Conservation (phyloP, 2,797 vertebrate genomes). For the Scolopax bukidnonensis region DNA sequence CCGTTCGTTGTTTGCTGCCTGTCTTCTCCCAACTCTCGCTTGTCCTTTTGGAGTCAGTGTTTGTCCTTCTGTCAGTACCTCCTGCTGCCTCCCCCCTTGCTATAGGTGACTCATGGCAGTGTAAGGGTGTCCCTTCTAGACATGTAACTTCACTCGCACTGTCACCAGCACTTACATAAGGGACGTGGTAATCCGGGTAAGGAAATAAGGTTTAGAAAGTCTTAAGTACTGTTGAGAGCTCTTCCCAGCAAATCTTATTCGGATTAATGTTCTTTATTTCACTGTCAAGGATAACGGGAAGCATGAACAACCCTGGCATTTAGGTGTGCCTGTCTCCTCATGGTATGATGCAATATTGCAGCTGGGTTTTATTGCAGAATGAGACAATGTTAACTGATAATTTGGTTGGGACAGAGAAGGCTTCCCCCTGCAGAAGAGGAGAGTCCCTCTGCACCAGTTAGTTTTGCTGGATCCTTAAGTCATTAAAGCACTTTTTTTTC, state of each 20-base stretch:
- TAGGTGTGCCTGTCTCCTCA: background rate
- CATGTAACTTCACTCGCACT: background rate
- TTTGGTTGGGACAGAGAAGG: background rate
- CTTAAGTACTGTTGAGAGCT: background rate
- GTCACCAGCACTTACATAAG: background rate
- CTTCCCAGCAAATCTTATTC: background rate
- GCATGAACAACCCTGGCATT: background rate
- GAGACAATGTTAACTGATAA: background rate
- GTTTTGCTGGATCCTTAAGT: background rate
- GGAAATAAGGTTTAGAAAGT: constrained; percentile 2
- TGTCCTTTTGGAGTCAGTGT: background rate
- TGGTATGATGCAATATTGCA: background rate
- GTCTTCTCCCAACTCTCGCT: background rate
- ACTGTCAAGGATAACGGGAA: background rate
- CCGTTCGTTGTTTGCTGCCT: background rate
- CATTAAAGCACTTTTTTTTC: background rate
- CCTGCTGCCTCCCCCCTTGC: background rate
- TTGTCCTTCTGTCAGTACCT: background rate
- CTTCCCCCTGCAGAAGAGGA: background rate
- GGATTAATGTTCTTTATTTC: background rate
- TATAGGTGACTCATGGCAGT: background rate
- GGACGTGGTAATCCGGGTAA: background rate
- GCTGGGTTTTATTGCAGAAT: background rate
- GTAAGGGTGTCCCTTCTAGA: background rate
- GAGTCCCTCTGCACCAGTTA: background rate